A percentile compares a stretch with the other conserved stretches of the same genome.
Conservation (phyloP, 2,797 vertebrate genomes). For the Megaceryle alcyon region DNA sequence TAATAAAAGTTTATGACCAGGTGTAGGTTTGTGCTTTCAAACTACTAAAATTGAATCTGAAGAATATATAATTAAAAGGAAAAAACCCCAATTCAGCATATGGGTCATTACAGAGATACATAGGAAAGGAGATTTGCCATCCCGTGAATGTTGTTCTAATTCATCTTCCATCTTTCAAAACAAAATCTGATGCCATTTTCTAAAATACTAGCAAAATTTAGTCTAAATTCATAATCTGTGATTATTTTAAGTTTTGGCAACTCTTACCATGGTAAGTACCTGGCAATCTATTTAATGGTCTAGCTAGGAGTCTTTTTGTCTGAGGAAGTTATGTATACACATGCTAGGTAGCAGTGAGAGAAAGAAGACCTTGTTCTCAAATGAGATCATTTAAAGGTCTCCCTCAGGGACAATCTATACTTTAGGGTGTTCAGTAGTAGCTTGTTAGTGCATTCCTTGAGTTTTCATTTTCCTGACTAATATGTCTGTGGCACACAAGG, state of each 20-base stretch:
- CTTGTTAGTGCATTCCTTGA: neutral
- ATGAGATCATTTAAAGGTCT: neutral
- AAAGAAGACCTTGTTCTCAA: neutral
- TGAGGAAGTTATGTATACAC: neutral
- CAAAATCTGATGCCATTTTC: neutral
- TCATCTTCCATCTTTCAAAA: neutral
- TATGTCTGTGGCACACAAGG: neutral
- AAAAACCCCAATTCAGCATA: neutral
- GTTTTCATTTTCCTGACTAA: neutral
- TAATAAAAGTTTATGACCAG: conserved; percentile 35
- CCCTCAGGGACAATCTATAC: neutral
- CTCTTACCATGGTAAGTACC: neutral
- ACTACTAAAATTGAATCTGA: neutral
- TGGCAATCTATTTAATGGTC: neutral
- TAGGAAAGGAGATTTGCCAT: neutral
- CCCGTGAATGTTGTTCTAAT: neutral
- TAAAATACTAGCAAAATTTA: neutral
- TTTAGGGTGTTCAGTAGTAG: neutral
- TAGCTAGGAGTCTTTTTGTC: neutral
- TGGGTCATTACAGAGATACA: neutral
- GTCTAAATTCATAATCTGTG: neutral
- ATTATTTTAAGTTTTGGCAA: neutral
- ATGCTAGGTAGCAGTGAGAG: neutral
- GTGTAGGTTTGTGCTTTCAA: conserved; percentile 6
- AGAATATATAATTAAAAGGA: neutral